Percentiles rank a stretch among this genome's conserved stretches.
These are phyloP conservation scores for Octodon degus DNA, from an alignment of 2,113 vertebrate genomes.

Conservation along the genomic window DNA sequence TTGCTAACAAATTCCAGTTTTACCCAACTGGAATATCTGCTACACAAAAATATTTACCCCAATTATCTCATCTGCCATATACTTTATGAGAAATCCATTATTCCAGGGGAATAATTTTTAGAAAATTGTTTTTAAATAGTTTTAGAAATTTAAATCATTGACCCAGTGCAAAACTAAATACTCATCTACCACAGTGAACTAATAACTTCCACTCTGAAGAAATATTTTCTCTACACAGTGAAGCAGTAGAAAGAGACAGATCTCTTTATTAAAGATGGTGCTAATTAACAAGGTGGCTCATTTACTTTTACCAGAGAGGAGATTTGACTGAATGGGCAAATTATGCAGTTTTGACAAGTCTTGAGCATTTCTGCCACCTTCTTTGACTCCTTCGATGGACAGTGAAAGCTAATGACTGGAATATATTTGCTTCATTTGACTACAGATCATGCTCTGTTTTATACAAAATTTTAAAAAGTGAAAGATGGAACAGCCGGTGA, in stretches of 20 bases:
- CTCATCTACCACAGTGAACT: not conserved
- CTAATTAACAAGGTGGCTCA: conserved; percentile 68
- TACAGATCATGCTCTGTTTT: conserved; percentile 58
- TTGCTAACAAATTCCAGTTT: not conserved
- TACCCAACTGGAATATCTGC: not conserved
- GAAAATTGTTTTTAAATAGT: not conserved
- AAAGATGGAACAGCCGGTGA: conserved; percentile 52
- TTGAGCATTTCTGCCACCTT: conserved; percentile 29
- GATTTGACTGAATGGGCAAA: conserved; percentile 50
- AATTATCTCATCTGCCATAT: not conserved
- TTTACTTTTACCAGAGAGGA: conserved; percentile 57
- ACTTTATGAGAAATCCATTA: conserved; percentile 30
- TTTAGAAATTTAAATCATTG: conserved; percentile 54
- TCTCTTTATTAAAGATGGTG: conserved; percentile 33
- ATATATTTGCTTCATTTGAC: conserved; percentile 46
- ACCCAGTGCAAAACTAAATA: conserved; percentile 10
- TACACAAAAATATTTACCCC: not conserved
- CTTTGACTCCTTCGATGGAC: not conserved
- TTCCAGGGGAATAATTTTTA: not conserved
- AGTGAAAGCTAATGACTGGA: conserved; percentile 66
- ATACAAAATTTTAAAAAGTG: conserved; percentile 50
- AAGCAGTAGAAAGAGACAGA: conserved; percentile 24
- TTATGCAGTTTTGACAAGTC: conserved; percentile 53
- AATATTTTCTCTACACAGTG: not conserved
- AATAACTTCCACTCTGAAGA: not conserved